Evolutionary conservation across 2,888 invertebrate genomes (phyloP).

Genomic region (Tipula helvola): DNA sequence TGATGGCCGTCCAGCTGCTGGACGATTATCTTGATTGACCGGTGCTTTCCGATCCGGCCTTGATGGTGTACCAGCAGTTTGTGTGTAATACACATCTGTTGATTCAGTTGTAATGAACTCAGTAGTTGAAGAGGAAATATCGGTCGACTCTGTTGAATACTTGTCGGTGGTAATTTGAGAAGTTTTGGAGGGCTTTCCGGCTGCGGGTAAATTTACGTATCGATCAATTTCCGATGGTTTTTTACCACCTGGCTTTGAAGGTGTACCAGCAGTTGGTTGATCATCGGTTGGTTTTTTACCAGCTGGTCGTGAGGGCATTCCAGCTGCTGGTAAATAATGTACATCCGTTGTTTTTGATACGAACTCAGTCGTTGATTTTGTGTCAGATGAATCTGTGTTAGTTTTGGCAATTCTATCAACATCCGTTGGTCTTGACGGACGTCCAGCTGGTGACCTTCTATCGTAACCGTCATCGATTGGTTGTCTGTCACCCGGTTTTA

Average conservation of each 20-base stretch:
- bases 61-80: neutral
- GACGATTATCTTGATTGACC: neutral
- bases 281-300: neutral
- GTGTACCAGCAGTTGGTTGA: neutral
- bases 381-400: neutral
- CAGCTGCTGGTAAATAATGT: neutral
- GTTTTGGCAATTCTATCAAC: neutral
- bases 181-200: neutral
- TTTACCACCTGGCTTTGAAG: neutral
- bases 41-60: neutral
- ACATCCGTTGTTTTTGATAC: neutral
- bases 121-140: neutral
- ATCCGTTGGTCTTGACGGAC: neutral
- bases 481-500: neutral
- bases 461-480: neutral
- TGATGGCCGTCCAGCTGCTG: neutral
- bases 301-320: neutral
- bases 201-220: neutral
- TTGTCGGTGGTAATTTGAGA: neutral
- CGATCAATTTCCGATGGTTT: neutral
- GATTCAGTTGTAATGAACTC: neutral
- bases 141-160: neutral
- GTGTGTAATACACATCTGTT: neutral
- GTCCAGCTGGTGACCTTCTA: neutral
- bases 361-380: neutral